These are phyloP conservation scores for Lophotis ruficrista DNA, from an alignment of 2,113 vertebrate genomes.

Conservation along the genomic window DNA sequence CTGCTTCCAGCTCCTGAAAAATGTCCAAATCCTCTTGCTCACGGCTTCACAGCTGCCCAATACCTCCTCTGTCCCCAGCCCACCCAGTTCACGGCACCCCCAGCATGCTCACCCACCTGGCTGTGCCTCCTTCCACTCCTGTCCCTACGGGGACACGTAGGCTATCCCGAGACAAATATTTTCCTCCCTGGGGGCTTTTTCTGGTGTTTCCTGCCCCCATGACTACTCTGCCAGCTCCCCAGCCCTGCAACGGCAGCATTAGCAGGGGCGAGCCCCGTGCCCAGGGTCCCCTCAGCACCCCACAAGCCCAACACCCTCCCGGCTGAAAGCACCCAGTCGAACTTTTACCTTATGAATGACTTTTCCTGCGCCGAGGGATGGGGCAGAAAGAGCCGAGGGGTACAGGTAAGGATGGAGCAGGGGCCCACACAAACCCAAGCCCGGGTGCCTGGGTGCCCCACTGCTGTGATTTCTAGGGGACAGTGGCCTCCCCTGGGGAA, in stretches of 20 bases:
- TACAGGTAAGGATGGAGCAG: background rate
- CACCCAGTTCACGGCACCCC: no score
- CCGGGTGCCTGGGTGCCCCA: background rate
- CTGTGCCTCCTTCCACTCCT: background rate
- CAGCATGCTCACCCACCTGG: background rate
- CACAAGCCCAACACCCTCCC: accelerated
- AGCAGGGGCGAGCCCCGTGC: accelerated
- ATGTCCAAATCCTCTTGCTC: background rate
- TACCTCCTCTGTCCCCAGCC: accelerated
- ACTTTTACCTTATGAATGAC: background rate
- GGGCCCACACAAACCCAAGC: background rate
- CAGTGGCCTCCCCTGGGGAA: background rate
- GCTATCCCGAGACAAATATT: background rate
- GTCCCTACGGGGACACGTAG: no score
- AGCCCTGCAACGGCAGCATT: background rate
- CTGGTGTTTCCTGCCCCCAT: background rate
- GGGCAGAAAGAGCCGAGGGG: background rate
- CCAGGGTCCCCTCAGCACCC: background rate
- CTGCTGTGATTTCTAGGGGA: background rate
- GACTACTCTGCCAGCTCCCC: background rate
- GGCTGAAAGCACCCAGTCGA: accelerated
- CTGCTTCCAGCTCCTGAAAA: background rate
- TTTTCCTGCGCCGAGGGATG: accelerated
- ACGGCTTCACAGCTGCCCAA: background rate
- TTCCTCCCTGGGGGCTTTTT: background rate